phyloP scores from a whole-genome alignment of 2,113 vertebrate genomes.

The Archilochus colubris region DNA sequence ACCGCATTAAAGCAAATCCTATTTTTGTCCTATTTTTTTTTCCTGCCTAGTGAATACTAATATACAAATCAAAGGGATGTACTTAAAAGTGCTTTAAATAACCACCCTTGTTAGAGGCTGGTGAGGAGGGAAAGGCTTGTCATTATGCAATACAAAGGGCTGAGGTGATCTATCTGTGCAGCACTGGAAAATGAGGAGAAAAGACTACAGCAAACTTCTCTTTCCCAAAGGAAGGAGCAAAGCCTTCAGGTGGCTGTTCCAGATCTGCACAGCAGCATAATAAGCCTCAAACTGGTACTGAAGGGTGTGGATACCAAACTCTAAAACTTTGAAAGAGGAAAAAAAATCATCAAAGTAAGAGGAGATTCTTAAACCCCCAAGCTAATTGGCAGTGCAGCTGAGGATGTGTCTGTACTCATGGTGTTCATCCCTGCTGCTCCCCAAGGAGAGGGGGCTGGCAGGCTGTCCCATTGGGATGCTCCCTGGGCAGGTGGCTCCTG shows the following conservation, averaged over 20 bases:
- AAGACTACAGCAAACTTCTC: neutral
- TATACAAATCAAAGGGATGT: slow-evolving; percentile 42
- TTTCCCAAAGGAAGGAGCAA: neutral
- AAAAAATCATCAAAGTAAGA: neutral
- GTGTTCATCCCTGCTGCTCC: neutral
- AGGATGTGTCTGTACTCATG: neutral
- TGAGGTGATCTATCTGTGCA: neutral
- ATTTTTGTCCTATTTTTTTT: neutral
- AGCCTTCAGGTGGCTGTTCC: neutral
- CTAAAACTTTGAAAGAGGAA: neutral
- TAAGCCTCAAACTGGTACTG: neutral
- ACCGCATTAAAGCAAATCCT: neutral
- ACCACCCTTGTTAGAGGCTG: neutral
- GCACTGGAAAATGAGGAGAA: neutral
- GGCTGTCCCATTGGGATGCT: rapidly evolving
- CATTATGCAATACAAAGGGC: neutral
- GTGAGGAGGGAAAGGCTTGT: neutral
- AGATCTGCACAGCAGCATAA: neutral
- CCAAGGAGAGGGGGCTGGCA: neutral
- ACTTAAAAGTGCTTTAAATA: slow-evolving; percentile 28
- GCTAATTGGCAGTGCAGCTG: neutral
- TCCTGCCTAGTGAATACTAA: slow-evolving; percentile 1
- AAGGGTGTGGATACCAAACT: neutral
- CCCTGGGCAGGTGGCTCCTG: neutral
- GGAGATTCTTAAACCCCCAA: neutral